Evolutionary conservation across 2,888 invertebrate genomes (phyloP).

Genomic region (Meteorus cinctellus): DNA sequence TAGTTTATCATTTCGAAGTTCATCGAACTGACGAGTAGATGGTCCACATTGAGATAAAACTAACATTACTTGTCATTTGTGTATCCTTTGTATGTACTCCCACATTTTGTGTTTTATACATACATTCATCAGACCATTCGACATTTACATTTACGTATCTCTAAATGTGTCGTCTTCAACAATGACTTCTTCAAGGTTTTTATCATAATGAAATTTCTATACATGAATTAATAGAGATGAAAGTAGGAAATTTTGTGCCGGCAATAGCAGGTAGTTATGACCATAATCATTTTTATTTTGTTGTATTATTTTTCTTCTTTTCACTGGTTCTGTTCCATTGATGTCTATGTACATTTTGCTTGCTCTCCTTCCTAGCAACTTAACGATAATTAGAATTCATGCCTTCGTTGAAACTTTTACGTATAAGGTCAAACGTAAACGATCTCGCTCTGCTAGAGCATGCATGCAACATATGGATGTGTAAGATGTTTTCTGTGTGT

Average conservation of each 20-base stretch:
- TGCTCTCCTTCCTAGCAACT: conserved; percentile 1
- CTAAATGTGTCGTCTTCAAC: background rate
- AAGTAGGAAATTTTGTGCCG: background rate
- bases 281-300: background rate
- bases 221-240: background rate
- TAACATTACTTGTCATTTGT: conserved; percentile 2
- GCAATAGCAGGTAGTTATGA: background rate
- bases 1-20: background rate
- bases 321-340: background rate
- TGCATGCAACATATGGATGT: background rate
- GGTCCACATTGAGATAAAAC: conserved; percentile 19
- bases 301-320: background rate
- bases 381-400: conserved; percentile 8
- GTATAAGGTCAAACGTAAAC: conserved; percentile 31
- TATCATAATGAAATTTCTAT: background rate
- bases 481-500: conserved; percentile 22
- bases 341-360: background rate
- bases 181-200: background rate
- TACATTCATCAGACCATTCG: background rate
- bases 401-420: conserved; percentile 16
- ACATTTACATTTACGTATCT: background rate
- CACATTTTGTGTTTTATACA: conserved; percentile 11
- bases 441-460: conserved; percentile 27
- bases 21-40: conserved; percentile 11
- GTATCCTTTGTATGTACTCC: conserved; percentile 23